Evolutionary conservation across 35 echinoderm and acorn worm species (phyloP).

Genomic region (Eucidaris tribuloides): DNA sequence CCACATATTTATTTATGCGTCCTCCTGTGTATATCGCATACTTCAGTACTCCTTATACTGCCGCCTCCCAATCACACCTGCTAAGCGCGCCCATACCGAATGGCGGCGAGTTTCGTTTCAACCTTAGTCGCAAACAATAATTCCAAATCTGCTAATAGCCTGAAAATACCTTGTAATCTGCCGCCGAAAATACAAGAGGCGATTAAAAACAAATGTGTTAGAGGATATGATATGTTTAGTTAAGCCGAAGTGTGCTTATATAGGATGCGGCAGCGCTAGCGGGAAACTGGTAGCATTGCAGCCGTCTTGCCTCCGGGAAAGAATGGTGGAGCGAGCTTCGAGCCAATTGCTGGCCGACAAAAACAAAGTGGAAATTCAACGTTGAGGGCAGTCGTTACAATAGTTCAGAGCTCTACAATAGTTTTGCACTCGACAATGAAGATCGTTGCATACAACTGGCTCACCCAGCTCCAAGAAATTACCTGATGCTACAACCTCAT

Average conservation of each 20-base stretch:
- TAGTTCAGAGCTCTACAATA: no score
- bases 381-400: not conserved
- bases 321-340: not conserved
- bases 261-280: not conserved
- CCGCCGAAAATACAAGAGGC: not conserved
- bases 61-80: no score
- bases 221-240: not conserved
- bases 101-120: no score
- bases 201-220: not conserved
- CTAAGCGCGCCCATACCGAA: no score
- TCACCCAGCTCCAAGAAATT: no score
- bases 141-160: constrained; percentile 3
- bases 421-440: no score
- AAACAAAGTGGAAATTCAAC: not conserved
- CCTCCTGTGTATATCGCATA: no score
- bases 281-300: not conserved
- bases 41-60: no score
- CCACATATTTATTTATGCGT: no score
- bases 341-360: no score
- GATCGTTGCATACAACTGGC: no score
- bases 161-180: constrained; percentile 11
- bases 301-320: constrained; percentile 1
- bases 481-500: no score
- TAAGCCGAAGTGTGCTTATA: constrained; percentile 7
- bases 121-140: not conserved